Evolutionary conservation across 2,113 vertebrate species (phyloP).

Genomic region (Noctilio leporinus): DNA sequence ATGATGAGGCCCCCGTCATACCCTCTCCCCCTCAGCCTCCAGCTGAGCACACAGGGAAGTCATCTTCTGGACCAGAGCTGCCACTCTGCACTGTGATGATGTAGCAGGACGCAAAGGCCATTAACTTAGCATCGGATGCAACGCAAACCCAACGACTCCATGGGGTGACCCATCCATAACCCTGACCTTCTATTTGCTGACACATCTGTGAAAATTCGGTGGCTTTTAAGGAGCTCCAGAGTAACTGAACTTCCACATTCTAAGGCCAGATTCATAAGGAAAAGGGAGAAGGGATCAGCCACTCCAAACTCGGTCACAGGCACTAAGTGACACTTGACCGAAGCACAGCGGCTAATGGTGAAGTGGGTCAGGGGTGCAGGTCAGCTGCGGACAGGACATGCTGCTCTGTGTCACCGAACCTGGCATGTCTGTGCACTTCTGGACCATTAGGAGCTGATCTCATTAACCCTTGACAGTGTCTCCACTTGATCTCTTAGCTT

Average conservation of each 20-base stretch:
- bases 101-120: background rate
- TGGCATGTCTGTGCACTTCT: background rate
- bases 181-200: background rate
- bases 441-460: background rate
- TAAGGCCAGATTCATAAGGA: background rate
- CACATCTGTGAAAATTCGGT: constrained; percentile 10
- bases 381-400: constrained; percentile 38
- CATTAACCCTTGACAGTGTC: background rate
- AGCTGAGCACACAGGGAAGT: background rate
- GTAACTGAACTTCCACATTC: constrained; percentile 8
- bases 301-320: constrained; percentile 33
- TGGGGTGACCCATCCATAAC: background rate
- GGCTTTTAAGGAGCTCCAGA: background rate
- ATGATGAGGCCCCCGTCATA: background rate
- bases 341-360: constrained; percentile 33
- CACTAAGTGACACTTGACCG: constrained; percentile 36
- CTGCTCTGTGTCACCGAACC: constrained; percentile 42
- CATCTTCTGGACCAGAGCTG: background rate
- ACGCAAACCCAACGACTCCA: background rate
- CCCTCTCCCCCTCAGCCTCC: constrained; percentile 12
- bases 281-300: background rate
- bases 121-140: background rate
- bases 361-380: constrained; percentile 37
- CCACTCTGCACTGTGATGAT: background rate
- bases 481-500: background rate